Evolutionary conservation across 2,113 vertebrate genomes (phyloP), one percentile per base, ranked within the genome.

Genomic region (Peucedramus taeniatus): DNA sequence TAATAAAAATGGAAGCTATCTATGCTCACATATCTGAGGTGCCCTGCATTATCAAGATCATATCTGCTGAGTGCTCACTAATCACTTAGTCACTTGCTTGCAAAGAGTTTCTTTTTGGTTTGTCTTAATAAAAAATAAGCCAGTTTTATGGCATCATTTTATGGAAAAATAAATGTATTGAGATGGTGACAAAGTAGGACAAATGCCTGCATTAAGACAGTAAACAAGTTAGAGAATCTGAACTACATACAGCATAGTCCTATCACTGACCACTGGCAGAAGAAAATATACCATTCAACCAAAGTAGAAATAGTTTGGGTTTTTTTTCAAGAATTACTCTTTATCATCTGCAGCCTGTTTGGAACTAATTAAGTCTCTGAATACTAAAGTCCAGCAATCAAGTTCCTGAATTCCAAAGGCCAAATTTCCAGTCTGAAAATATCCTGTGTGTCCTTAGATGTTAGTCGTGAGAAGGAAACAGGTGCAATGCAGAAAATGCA

Each of bases 31-130:
- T 5, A 35, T 63, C 27, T 26, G 6, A 86, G 20, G 8, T 26
- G 30, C 19, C 9, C 16, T 24, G 10, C 13, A 23, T 15, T 3
- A 1, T n/a, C 17, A 59, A 51, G 31, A 78, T 17, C 3, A 0
- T 44, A 50, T 15, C 51, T 84, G 30, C 27, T 33, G 4, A 50
- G 17, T 10, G 39, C 30, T 74, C 30, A 35, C 5, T 16, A 54
- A 64, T 13, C 33, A 31, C 14, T 42, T 27, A 5, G 7, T 59
- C 10, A 39, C 24, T 50, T 61, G 11, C 26, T 66, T 35, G 21
- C 26, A 40, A 75, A 51, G 8, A 44, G 5, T 10, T 10, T 2
- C 4, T 16, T 53, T 85, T 59, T 31, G 1, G 13, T 35, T 57
- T 77, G 6, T 19, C 14, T 66, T 37, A 63, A 28, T 42, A 35